Base-by-base conservation (phyloP, 2,113 vertebrate species). In the Anseranas semipalmata region DNA sequence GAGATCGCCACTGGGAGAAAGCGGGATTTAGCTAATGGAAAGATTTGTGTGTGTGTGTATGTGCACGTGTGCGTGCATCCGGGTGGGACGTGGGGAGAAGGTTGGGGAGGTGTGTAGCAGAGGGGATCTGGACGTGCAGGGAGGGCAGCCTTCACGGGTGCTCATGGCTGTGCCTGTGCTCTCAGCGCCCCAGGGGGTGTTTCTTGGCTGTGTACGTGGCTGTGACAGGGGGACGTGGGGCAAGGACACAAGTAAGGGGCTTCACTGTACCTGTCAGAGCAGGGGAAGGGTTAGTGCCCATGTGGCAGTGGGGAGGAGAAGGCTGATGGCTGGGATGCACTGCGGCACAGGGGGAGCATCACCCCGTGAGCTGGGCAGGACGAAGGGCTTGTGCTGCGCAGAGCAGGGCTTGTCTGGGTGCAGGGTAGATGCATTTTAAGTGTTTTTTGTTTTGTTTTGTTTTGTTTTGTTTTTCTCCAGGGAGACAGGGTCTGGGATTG, bases 151-250 rank as follows among this genome's bases (percentile, higher is more conserved):
- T 18, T 7, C 2, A 3, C 1, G 4, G 14, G 7, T 5, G 20
- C 41, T 35, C 1, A 0, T 3, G 63, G 7, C 30, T 32, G 55
- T 4, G 17, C 12, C 35, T 1, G 1, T 0, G 14, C 24, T 21
- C 2, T 2, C 46, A 59, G 78, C 37, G 19, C 16, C 28, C 3
- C 0, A 0, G 12, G 25, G 25, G 62, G 0, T 72, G 12, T 27
- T 12, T 65, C 43, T 3, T 0, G 0, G 50, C 48, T 4, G 0
- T 7, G 27, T 16, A 2, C 0, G 0, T 1, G 21, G 14, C 50
- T 27, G 63, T 20, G 73, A n/a, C 5, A 6, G 12, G 6, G 63
- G n/a, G 52, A 17, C 5, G 5, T 11, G 6, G 25, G 22, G 8
- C 0, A 4, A 45, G 33, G 43, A 45, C 8, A 4, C 1, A 3